These are phyloP conservation scores for Lasioglossum malachurum DNA, from an alignment of 2,888 invertebrate species.

Conservation along the genomic window DNA sequence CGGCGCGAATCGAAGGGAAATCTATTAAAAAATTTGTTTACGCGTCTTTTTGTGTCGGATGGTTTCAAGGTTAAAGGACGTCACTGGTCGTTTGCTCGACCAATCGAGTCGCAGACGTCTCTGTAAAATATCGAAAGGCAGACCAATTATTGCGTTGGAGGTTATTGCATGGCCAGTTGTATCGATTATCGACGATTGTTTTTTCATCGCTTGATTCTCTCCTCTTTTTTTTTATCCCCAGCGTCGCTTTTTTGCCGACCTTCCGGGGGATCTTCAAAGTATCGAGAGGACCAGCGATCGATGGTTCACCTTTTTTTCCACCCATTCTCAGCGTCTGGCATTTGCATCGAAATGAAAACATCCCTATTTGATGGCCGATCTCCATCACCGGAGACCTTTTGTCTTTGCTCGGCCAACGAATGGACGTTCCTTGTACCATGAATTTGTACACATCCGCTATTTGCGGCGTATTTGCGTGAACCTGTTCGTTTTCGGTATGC, in stretches of 20 bases:
- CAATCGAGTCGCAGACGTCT: slow-evolving; percentile 46
- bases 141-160: slow-evolving; percentile 43
- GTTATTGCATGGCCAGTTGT: slow-evolving; percentile 28
- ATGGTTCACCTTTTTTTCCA: slow-evolving; percentile 29
- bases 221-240: slow-evolving; percentile 17
- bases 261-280: slow-evolving; percentile 33
- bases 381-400: slow-evolving; percentile 58
- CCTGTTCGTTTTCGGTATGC: slow-evolving; percentile 31
- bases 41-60: neutral
- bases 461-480: slow-evolving; percentile 51
- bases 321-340: slow-evolving; percentile 40
- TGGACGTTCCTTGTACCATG: slow-evolving; percentile 74
- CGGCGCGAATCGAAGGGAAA: neutral
- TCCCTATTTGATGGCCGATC: slow-evolving; percentile 69
- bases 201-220: slow-evolving; percentile 33
- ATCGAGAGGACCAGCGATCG: slow-evolving; percentile 48
- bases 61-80: no score
- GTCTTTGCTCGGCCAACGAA: slow-evolving; percentile 63
- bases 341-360: slow-evolving; percentile 78
- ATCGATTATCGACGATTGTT: slow-evolving; percentile 46
- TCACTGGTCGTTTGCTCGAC: neutral
- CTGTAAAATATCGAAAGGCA: slow-evolving; percentile 32
- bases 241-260: slow-evolving; percentile 13
- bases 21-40: neutral
- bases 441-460: slow-evolving; percentile 71